phyloP scores from a whole-genome alignment of 2,797 vertebrate genomes.

The Phyllotis vaccarum region DNA sequence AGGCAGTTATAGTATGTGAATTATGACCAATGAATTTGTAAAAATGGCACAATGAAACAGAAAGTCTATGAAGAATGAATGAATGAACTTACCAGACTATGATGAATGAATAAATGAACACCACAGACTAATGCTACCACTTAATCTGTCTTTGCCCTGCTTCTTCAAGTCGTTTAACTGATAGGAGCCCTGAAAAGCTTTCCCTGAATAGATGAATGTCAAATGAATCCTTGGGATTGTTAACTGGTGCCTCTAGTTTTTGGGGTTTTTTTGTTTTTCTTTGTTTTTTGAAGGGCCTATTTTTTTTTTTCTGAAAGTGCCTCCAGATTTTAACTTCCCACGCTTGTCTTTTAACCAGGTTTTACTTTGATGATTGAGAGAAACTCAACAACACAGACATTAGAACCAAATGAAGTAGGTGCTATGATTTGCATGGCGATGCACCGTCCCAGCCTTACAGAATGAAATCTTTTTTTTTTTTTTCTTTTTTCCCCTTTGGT shows the following conservation, averaged over 20 bases:
- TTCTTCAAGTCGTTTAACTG: background rate
- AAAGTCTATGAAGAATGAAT: background rate
- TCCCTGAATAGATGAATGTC: background rate
- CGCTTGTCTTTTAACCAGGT: background rate
- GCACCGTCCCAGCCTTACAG: background rate
- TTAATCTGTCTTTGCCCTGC: background rate
- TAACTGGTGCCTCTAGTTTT: background rate
- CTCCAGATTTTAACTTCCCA: background rate
- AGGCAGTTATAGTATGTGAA: slow-evolving; percentile 5
- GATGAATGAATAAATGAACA: background rate
- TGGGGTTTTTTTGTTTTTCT: background rate
- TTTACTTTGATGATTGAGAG: background rate
- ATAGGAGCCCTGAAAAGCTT: background rate
- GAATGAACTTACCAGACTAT: background rate
- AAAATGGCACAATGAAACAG: background rate
- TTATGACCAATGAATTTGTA: slow-evolving; percentile 9
- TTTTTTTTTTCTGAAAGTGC: background rate
- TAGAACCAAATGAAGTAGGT: background rate
- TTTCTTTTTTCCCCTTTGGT: no score
- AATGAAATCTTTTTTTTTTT: background rate
- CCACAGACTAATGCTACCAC: background rate
- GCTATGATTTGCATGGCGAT: background rate
- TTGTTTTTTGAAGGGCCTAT: no score
- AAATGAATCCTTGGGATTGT: background rate
- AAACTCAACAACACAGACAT: background rate